Evolutionary conservation across 2,797 vertebrate species (phyloP), one percentile per base, ranked within the genome.

Genomic region (Streptopelia turtur): DNA sequence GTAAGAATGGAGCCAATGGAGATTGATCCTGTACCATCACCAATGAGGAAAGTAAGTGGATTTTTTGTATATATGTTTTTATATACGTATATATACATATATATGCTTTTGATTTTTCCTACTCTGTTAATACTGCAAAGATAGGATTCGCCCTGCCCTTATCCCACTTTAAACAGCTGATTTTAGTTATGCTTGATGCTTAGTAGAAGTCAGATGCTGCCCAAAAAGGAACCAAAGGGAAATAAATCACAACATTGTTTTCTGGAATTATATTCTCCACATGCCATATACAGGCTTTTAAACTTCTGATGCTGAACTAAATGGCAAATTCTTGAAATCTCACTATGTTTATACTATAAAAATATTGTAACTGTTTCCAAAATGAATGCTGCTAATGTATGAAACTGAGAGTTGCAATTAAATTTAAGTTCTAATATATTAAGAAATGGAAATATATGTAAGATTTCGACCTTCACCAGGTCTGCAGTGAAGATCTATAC

Each of bases 1-100:
- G 14, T 43, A 92, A 98, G 98, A 87, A 50, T 64, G 59, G 97
- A 98, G 25, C 43, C 90, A 49, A 97, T 98, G 97, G 97, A 98
- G 9, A 16, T 97, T 61, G 97, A 97, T 88, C 39, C 79, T 82
- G 23, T 69, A n/a, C 87, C 97, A 70, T 96, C 96, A 61, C 95
- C 91, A 7, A 43, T 93, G 84, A 97, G 93, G 64, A 98, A 52
- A 87, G 98, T 98, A 89, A 97, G 98, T 93, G 21, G 0, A 0
- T 13, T 52, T 65, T 61, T n/a, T 4, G 5, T 43, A 5, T n/a
- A 3, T 9, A 13, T 68, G 6, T 37, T 41, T 49, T 13, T 39
- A 11, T 25, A n/a, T n/a, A 24, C 31, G 1, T 25, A 22, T 11
- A 28, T 45, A n/a, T 6, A 53, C 13, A 43, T 9, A 45, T 4